phyloP scores from a whole-genome alignment of 2,888 invertebrate species.

The Spodoptera exigua region DNA sequence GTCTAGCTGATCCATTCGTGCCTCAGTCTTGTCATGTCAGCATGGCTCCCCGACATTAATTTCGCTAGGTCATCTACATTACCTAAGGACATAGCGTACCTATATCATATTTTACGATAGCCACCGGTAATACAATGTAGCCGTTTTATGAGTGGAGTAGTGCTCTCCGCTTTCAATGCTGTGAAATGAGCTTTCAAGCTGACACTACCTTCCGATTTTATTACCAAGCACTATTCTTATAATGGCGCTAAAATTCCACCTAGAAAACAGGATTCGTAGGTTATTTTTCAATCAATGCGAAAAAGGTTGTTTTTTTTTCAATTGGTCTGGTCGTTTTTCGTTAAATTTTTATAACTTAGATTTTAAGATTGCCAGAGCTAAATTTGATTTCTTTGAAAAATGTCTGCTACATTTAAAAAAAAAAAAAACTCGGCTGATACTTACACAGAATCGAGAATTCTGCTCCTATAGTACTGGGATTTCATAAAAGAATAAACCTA shows the following conservation, averaged over 20 bases:
- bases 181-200: slow-evolving; percentile 29
- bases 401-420: no score
- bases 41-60: no score
- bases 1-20: no score
- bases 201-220: slow-evolving; percentile 29
- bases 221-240: slow-evolving; percentile 16
- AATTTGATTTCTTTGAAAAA: no score
- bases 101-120: slow-evolving; percentile 33
- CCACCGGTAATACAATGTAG: slow-evolving; percentile 24
- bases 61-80: not conserved
- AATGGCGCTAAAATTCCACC: slow-evolving; percentile 14
- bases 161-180: slow-evolving; percentile 10
- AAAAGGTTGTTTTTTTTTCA: not conserved
- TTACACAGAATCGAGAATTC: no score
- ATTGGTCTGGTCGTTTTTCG: not conserved
- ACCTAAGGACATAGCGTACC: not conserved
- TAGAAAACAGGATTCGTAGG: slow-evolving; percentile 9
- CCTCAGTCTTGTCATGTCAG: no score
- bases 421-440: no score
- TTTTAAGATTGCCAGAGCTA: not conserved
- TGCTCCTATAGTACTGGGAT: no score
- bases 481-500: no score
- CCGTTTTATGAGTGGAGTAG: slow-evolving; percentile 36
- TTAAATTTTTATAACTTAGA: no score
- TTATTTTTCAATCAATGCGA: no score